A percentile compares a stretch with the other conserved stretches of the same genome.
phyloP scores from a whole-genome alignment of 2,797 vertebrate genomes.

The Ciconia nigra region DNA sequence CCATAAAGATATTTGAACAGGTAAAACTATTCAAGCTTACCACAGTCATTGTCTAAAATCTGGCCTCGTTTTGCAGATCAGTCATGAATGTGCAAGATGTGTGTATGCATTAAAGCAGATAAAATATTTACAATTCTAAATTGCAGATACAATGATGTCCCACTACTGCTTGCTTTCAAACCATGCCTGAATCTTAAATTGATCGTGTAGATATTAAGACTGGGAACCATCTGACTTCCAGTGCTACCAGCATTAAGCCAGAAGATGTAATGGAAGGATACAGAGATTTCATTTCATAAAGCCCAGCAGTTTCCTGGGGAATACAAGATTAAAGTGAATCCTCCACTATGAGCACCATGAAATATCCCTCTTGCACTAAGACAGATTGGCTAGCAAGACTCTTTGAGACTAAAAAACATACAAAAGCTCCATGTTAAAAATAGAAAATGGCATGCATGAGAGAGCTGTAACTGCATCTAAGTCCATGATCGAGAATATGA shows the following conservation, averaged over 20 bases:
- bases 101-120: constrained; percentile 40
- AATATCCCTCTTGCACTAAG: not conserved
- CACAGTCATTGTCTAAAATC: not conserved
- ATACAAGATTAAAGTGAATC: not conserved
- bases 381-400: not conserved
- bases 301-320: not conserved
- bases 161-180: constrained; percentile 14
- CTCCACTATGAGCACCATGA: not conserved
- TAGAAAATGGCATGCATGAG: not conserved
- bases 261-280: not conserved
- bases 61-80: not conserved
- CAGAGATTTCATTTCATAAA: constrained; percentile 5
- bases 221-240: not conserved
- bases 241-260: not conserved
- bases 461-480: not conserved
- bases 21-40: not conserved
- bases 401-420: not conserved
- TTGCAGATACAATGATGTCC: not conserved
- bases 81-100: not conserved
- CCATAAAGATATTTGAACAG: constrained; percentile 12
- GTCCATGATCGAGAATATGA: not conserved
- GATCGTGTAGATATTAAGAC: not conserved
- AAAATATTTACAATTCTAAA: constrained; percentile 62
- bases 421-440: not conserved
- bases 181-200: constrained; percentile 3